These are phyloP conservation scores for Oscheius sp. DNA, from an alignment of 1,140 invertebrate species.

Conservation along the genomic window DNA sequence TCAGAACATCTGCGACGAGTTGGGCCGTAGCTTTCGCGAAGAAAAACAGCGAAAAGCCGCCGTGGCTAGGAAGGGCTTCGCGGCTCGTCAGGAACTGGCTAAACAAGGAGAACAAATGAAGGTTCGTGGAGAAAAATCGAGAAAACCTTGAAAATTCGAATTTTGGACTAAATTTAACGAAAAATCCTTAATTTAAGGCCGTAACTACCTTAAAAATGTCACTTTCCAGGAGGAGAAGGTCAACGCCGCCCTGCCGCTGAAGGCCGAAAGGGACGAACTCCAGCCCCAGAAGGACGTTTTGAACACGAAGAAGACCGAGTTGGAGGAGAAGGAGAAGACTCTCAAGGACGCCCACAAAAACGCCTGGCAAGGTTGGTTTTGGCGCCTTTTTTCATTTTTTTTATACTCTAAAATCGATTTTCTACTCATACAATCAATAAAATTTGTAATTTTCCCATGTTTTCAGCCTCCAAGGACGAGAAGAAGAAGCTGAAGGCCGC, in stretches of 20 bases:
- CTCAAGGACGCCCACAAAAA: constrained; percentile 65
- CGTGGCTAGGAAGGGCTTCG: constrained; percentile 69
- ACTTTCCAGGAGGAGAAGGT: constrained; percentile 14
- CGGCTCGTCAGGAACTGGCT: constrained; percentile 76
- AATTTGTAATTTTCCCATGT: background rate
- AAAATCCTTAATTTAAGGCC: too few species aligned
- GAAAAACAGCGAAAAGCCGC: constrained; percentile 62
- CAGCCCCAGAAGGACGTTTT: constrained; percentile 59
- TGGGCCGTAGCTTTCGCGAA: constrained; percentile 76
- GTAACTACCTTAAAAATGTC: too few species aligned
- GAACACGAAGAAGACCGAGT: constrained; percentile 72
- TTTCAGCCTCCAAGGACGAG: constrained; percentile 51
- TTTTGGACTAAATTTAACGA: too few species aligned
- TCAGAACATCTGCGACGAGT: constrained; percentile 70
- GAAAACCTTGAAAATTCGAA: constrained; percentile 40
- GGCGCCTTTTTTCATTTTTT: background rate
- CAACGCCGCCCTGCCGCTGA: constrained; percentile 9
- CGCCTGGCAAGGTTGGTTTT: constrained; percentile 49
- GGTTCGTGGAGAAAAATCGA: constrained; percentile 66
- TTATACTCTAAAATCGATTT: too few species aligned
- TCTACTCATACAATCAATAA: too few species aligned
- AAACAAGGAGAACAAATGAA: constrained; percentile 69
- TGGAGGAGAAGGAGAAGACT: constrained; percentile 67
- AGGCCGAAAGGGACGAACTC: constrained; percentile 48
- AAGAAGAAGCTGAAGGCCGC: constrained; percentile 67